Conservation (phyloP, 2,113 vertebrate species). For the Macaca fascicularis region DNA sequence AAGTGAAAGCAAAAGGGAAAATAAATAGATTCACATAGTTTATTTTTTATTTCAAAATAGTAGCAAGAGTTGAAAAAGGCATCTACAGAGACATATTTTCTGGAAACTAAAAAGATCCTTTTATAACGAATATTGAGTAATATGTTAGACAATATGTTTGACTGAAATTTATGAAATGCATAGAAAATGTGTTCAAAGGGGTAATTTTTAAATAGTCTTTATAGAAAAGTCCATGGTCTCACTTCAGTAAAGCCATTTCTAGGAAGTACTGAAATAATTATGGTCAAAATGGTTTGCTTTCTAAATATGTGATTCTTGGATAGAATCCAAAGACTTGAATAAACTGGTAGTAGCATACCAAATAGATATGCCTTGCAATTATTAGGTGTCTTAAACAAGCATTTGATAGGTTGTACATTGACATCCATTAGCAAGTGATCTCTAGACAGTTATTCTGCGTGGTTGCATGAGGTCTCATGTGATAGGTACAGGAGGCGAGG, state of each 20-base stretch:
- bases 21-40: not conserved
- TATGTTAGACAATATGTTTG: not conserved
- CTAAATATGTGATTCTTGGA: conserved; percentile 28
- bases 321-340: conserved; percentile 29
- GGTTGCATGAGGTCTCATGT: not conserved
- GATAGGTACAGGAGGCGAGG: not conserved
- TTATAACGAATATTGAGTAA: not conserved
- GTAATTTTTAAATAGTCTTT: conserved; percentile 44
- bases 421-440: not conserved
- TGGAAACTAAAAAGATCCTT: not conserved
- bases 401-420: not conserved
- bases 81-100: not conserved
- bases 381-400: conserved; percentile 12
- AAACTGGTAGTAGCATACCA: not conserved
- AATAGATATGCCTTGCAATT: not conserved
- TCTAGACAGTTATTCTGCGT: not conserved
- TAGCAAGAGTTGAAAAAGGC: not conserved
- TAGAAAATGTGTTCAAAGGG: conserved; percentile 37
- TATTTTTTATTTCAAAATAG: not conserved
- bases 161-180: conserved; percentile 40
- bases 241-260: conserved; percentile 55
- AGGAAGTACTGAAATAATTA: conserved; percentile 50
- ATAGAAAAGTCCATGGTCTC: conserved; percentile 16
- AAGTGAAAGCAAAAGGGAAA: conserved; percentile 20
- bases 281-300: conserved; percentile 38